These are phyloP conservation scores for Atta cephalotes DNA, from an alignment of 1,140 invertebrate species.

Conservation along the genomic window DNA sequence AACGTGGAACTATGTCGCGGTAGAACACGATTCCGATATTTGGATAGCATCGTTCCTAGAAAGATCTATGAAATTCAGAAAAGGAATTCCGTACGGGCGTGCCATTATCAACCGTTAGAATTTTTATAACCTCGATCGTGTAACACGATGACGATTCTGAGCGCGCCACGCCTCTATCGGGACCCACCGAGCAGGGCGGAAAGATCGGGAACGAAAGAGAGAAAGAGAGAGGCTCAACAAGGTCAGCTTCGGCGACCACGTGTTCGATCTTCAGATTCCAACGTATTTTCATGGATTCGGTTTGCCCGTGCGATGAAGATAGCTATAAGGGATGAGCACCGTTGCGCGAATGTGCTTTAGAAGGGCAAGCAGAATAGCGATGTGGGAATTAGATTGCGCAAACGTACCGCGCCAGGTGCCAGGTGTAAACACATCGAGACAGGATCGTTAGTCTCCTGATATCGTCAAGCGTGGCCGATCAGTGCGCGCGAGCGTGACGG, in stretches of 20 bases:
- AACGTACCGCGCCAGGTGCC: conserved; percentile 57
- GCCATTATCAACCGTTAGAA: conserved; percentile 61
- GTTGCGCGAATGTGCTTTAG: conserved; percentile 58
- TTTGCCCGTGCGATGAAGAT: conserved; percentile 70
- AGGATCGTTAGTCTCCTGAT: conserved; percentile 66
- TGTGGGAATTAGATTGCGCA: conserved; percentile 71
- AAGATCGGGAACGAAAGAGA: conserved; percentile 17
- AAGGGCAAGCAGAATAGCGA: conserved; percentile 68
- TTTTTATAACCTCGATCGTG: conserved; percentile 58
- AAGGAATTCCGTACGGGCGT: conserved; percentile 52
- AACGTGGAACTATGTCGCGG: not conserved
- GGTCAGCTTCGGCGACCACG: conserved; percentile 52
- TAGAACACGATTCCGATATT: not conserved
- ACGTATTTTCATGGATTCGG: conserved; percentile 61
- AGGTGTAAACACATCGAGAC: conserved; percentile 65
- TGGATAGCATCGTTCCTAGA: conserved; percentile 12
- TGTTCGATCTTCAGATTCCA: conserved; percentile 55
- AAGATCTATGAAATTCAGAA: conserved; percentile 46
- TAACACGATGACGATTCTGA: conserved; percentile 55
- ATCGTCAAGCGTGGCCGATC: conserved; percentile 51
- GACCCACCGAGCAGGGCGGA: conserved; percentile 30
- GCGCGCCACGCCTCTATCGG: conserved; percentile 36
- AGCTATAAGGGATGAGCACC: conserved; percentile 63
- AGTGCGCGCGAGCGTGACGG: not conserved
- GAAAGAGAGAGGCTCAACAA: conserved; percentile 20